Percentiles rank a stretch among this genome's conserved stretches.
Evolutionary conservation across 2,888 invertebrate genomes (phyloP).

Genomic region (Polia nebulosa): DNA sequence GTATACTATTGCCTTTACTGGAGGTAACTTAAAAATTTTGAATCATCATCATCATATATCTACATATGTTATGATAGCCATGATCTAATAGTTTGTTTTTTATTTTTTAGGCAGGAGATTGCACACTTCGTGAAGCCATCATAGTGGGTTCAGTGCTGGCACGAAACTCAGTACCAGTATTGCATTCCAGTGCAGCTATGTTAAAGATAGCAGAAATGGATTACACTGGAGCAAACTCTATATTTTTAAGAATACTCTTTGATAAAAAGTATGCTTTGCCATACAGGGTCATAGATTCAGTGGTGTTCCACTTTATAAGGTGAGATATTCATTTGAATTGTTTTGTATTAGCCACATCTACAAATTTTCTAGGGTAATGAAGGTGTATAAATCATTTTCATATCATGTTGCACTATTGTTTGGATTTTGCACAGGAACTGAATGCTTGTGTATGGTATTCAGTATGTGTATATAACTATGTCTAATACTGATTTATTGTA

Average conservation of each 20-base stretch:
- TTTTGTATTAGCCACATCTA: not conserved
- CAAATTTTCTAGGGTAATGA: not conserved
- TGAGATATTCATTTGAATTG: conserved; percentile 76
- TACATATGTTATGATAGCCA: not conserved
- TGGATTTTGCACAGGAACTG: not conserved
- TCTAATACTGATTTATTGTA: no score
- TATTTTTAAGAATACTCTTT: conserved; percentile 97
- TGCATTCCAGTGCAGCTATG: conserved; percentile 98
- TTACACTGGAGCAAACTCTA: conserved; percentile 98
- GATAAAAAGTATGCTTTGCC: conserved; percentile 99
- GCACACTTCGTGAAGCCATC: conserved; percentile 98
- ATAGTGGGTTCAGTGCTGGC: conserved; percentile 98
- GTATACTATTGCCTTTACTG: conserved; percentile 93
- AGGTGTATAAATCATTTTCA: not conserved
- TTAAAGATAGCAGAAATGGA: conserved; percentile 99
- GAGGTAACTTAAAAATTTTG: conserved; percentile 83
- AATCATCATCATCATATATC: not conserved
- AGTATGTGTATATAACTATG: no score
- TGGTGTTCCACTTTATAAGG: conserved; percentile 98
- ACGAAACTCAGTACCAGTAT: conserved; percentile 97
- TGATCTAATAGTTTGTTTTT: not conserved
- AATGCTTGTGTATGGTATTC: not conserved
- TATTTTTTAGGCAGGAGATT: conserved; percentile 94
- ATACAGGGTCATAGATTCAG: conserved; percentile 98
- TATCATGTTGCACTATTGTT: not conserved